These are phyloP conservation scores for Heterotilapia buettikoferi DNA, from an alignment of 2,113 vertebrate species.

Conservation along the genomic window DNA sequence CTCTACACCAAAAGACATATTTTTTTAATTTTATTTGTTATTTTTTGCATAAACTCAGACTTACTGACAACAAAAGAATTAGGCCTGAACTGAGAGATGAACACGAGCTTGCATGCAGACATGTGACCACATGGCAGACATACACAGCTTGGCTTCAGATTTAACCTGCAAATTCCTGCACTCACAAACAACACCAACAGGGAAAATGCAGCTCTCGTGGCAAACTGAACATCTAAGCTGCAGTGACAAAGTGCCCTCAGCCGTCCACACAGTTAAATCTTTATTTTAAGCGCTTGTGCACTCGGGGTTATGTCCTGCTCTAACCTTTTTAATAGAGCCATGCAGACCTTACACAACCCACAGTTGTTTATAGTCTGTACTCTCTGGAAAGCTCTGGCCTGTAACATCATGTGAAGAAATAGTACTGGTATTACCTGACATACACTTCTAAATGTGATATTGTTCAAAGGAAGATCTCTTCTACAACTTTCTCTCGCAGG, in stretches of 20 bases:
- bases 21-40: neutral
- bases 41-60: neutral
- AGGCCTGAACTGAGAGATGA: neutral
- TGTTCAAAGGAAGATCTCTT: neutral
- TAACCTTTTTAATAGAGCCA: conserved; percentile 31
- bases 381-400: neutral
- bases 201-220: neutral
- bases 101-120: neutral
- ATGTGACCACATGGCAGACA: conserved; percentile 11
- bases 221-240: conserved; percentile 7
- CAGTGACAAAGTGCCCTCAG: conserved; percentile 19
- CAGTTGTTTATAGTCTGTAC: conserved; percentile 1
- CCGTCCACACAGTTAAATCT: neutral
- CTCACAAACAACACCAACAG: neutral
- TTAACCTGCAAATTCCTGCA: neutral
- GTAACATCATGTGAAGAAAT: neutral
- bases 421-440: neutral
- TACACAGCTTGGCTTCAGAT: neutral
- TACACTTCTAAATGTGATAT: neutral
- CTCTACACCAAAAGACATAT: neutral
- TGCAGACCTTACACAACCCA: conserved; percentile 27
- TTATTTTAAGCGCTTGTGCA: conserved; percentile 29
- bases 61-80: neutral
- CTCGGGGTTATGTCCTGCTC: conserved; percentile 16
- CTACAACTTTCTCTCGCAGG: neutral